Base-by-base conservation (phyloP, 2,113 vertebrate species). In the Oxyura jamaicensis region DNA sequence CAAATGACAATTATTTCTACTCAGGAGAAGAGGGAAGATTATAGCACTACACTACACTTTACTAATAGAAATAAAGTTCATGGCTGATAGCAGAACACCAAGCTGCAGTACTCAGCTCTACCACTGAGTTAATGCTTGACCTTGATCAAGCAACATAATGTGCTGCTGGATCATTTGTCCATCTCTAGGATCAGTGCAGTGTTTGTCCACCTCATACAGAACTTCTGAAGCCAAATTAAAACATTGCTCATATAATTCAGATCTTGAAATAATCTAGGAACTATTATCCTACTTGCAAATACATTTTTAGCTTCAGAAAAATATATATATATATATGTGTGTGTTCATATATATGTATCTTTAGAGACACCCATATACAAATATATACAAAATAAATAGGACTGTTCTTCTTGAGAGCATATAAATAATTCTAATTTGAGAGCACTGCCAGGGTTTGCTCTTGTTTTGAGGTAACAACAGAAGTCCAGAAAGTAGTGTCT, bases 1-100 rank as follows among this genome's bases (percentile, higher is more conserved):
- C 10, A 93, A 88, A 95, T 53, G 79, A 39, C 82, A 59, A 66
- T 90, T 83, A 74, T 90, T 93, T 60, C 58, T 95, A 6, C 67
- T 77, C 75, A 86, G 80, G 33, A 9, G 36, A 87, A 85, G 39
- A 73, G 13, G 10, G 41, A 56, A 95, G n/a, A 39, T 50, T 87
- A 6, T 52, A 31, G 22, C 31, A 63, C 60, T 46, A 26, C 26
- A 25, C 6, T 83, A 35, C 12, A 19, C 78, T 67, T 56, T 91
- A 55, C 35, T 90, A 56, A 59, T 35, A 44, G 44, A 91, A 39
- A 36, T 60, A 5, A 65, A 46, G 28, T 72, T 71, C 80, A 65
- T 25, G 53, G 41, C 63, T 79, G 88, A 63, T 23, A 84, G 35
- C n/a, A 82, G 26, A 72, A 39, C 42, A 56, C 31, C 35, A 22